phyloP scores from a whole-genome alignment of 92 coral and sea anemone species.

The Epizoanthus scotinus region DNA sequence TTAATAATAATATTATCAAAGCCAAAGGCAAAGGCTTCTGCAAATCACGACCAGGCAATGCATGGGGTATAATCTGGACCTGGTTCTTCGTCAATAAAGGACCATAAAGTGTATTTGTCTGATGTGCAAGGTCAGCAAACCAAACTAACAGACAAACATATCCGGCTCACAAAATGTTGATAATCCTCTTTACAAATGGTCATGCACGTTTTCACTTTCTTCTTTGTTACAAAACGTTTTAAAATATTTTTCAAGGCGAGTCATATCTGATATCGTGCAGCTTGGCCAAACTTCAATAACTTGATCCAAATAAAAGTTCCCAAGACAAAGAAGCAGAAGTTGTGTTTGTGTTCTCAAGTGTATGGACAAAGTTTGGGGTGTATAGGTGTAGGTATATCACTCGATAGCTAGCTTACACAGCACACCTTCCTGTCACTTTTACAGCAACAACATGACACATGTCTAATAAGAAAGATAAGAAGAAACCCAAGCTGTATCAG shows the following conservation, averaged over 20 bases:
- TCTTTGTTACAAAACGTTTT: background rate
- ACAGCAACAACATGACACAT: background rate
- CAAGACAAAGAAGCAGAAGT: too few relatives aligned
- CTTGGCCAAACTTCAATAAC: background rate
- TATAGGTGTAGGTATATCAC: too few relatives aligned
- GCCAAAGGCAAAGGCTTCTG: background rate
- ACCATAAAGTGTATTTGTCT: background rate
- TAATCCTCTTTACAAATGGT: background rate
- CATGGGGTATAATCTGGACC: constrained; percentile 17
- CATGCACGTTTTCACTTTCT: background rate
- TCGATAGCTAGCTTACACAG: too few relatives aligned
- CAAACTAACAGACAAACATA: background rate
- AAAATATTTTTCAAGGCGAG: too few relatives aligned
- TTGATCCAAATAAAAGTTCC: too few relatives aligned
- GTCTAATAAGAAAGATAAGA: background rate
- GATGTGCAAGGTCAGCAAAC: constrained; percentile 21
- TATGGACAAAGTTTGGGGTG: too few relatives aligned
- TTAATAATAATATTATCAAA: constrained; percentile 25
- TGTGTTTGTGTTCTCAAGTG: too few relatives aligned
- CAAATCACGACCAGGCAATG: background rate
- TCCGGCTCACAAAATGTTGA: background rate
- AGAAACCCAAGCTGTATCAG: background rate
- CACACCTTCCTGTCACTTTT: too few relatives aligned
- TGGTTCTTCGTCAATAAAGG: background rate
- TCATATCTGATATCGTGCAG: too few relatives aligned